Evolutionary conservation across 2,888 invertebrate genomes (phyloP), one percentile per base, ranked within the genome.

Genomic region (Netelia virgata): DNA sequence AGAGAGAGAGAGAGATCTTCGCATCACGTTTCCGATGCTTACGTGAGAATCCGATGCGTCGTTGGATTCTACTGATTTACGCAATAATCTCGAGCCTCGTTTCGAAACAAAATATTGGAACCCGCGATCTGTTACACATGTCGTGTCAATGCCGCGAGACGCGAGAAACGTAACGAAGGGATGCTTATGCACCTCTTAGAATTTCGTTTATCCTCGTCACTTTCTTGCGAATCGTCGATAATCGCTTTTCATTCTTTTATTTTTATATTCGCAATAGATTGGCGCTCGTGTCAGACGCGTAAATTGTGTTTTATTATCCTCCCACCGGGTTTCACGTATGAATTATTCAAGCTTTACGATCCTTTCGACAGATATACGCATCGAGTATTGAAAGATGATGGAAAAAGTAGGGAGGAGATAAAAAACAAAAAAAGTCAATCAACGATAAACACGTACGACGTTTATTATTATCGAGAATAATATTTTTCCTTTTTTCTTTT

Each of bases 261-360:
- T 68, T 20, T 47, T 10, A 11, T 77, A 78, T 68, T 69, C 73
- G 55, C 78, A 78, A 73, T 64, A 55, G 53, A 61, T 50, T 59
- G 6, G 47, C 16, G 53, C 28, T 23, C 43, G 53, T 70, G 18
- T 68, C 23, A 41, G 11, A 20, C 55, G 66, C 20, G 8, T 53
- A 36, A 50, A 50, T 16, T 41, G 0, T n/a, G 11, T 55, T 66
- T 11, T n/a, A 28, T 23, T 20, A 28, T 53, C 1, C 20, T 50
- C 14, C 18, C 47, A 20, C 2, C 5, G 2, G 10, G 47, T 47
- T 16, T 23, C 10, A 23, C 50, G 41, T 57, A 76, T 55, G n/a
- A 72, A 43, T 59, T 55, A 57, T 41, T 28, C 53, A 18, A 20
- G 36, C 57, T 55, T 36, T 59, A 57, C 68, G 57, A 16, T 53